Evolutionary conservation across 2,113 vertebrate species (phyloP), one percentile per base, ranked within the genome.

Genomic region (Lamprotornis superbus): DNA sequence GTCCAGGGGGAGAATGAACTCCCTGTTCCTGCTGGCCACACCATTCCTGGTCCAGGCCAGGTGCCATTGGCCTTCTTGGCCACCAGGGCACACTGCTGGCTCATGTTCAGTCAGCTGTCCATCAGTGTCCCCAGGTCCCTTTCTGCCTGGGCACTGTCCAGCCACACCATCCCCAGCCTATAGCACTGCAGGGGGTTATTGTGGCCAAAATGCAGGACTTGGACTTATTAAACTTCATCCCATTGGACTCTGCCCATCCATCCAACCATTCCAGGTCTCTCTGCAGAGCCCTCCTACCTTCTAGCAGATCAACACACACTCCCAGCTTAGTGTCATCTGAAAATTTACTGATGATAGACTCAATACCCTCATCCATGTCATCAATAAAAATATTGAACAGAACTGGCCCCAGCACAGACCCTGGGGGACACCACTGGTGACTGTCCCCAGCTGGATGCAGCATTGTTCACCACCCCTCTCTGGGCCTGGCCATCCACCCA

Each of bases 271-370:
- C 11, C 59, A 52, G 8, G 4, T 63, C 47, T 27, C 18, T 42
- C 37, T 52, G 23, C 35, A 52, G 23, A 63, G 35, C 47, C 23
- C 30, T 52, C 7, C 11, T n/a, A 0, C 30, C 30, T 17, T n/a
- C 23, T 11, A 40, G 27, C 30, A n/a, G 23, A 42, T 42, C 0
- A 0, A 63, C 30, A 50, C 22, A 16, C 0, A 0, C 10, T 52
- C 24, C 47, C 59, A 52, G 18, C 6, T 52, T 10, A 17, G 14
- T 17, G 37, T 13, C 3, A 3, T 22, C 11, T 8, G 4, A 47
- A 42, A 52, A 78, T 28, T 28, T 28, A 23, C 47, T 17, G 5
- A 42, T 17, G 23, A 52, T 22, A 13, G 59, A 6, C 31, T 64
- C 30, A n/a, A 11, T 18, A 2, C 6, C 24, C 37, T 64, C 31